These are phyloP conservation scores for Xestobium rufovillosum DNA, from an alignment of 2,888 invertebrate genomes.

Conservation along the genomic window DNA sequence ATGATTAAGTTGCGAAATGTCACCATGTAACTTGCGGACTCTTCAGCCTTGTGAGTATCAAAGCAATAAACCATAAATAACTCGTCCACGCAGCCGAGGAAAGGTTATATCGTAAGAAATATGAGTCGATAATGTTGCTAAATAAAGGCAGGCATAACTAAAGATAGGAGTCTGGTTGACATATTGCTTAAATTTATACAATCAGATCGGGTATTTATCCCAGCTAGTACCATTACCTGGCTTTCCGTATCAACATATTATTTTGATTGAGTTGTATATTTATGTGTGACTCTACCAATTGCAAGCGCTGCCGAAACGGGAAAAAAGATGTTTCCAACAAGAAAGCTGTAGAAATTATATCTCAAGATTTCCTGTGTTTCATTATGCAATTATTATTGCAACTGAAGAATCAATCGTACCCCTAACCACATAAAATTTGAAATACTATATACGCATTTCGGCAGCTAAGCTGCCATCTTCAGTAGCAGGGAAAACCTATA, in stretches of 20 bases:
- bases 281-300: conserved; percentile 1
- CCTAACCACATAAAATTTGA: too few species aligned
- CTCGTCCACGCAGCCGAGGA: conserved; percentile 18
- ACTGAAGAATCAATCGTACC: too few species aligned
- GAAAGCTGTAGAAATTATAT: too few species aligned
- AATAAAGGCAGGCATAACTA: conserved; percentile 28
- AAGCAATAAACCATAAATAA: conserved; percentile 25
- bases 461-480: too few species aligned
- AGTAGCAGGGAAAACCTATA: too few species aligned
- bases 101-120: conserved; percentile 28
- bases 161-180: conserved; percentile 28
- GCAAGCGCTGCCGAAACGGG: conserved; percentile 1
- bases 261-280: conserved; percentile 1
- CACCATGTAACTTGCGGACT: too few species aligned
- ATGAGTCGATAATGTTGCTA: conserved; percentile 26
- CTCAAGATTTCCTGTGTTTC: too few species aligned
- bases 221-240: neutral
- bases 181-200: conserved; percentile 28
- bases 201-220: conserved; percentile 22
- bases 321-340: too few species aligned
- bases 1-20: too few species aligned
- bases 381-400: too few species aligned
- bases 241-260: conserved; percentile 2
- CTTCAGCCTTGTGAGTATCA: too few species aligned
- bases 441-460: too few species aligned